Percentiles rank a stretch among this genome's conserved stretches.
Conservation (phyloP, 2,113 vertebrate species). For the Xiphias gladius region DNA sequence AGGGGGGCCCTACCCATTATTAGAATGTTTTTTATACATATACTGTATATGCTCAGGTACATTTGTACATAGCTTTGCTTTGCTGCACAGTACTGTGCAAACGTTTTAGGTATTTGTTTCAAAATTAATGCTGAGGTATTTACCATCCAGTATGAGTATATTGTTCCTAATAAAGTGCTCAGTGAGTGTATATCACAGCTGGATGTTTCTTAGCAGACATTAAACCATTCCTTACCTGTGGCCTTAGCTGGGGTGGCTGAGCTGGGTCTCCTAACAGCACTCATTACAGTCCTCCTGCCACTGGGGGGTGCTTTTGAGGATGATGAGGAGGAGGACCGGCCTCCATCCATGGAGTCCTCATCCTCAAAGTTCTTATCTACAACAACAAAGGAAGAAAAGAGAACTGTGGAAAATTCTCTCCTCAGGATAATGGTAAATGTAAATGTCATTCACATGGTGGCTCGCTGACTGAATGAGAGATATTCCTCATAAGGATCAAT, state of each 20-base stretch:
- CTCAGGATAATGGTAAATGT: not conserved
- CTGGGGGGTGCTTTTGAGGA: conserved; percentile 91
- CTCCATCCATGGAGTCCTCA: conserved; percentile 98
- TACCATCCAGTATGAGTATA: no score
- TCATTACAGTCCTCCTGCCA: conserved; percentile 87
- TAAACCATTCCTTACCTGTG: conserved; percentile 84
- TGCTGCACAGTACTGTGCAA: no score
- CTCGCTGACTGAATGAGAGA: not conserved
- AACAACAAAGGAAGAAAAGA: conserved; percentile 26
- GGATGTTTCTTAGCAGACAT: no score
- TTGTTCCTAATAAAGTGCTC: not conserved
- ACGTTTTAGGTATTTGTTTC: no score
- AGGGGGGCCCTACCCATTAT: no score
- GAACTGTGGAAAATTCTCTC: not conserved
- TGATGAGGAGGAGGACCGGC: conserved; percentile 96
- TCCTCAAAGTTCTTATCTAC: conserved; percentile 99
- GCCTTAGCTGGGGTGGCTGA: conserved; percentile 87
- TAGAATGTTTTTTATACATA: no score
- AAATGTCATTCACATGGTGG: not conserved
- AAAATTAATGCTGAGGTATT: no score
- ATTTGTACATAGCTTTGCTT: no score
- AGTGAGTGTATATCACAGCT: not conserved
- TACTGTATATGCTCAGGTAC: no score
- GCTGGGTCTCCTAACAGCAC: conserved; percentile 88
- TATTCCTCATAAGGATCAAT: conserved; percentile 39